A percentile compares a stretch with the other conserved stretches of the same genome.
Conservation (phyloP, 1,140 invertebrate species). For the Spodoptera litura region DNA sequence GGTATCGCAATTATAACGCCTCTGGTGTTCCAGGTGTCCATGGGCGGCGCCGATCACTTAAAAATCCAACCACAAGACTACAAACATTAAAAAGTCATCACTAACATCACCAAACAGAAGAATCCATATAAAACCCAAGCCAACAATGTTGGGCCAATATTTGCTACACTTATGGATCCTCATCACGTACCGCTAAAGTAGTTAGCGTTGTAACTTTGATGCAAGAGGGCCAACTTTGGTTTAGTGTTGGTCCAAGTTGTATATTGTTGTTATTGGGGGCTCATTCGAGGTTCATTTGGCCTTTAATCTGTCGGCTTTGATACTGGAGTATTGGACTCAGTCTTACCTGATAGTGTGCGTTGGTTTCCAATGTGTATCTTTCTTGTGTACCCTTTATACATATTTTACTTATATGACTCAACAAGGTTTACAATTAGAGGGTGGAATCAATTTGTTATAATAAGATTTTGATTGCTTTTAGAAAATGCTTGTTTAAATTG, state of each 20-base stretch:
- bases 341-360: no score
- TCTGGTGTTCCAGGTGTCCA: no score
- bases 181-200: slow-evolving; percentile 20
- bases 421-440: no score
- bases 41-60: not conserved
- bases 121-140: not conserved
- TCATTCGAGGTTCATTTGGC: slow-evolving; percentile 31
- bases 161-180: slow-evolving; percentile 19
- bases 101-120: not conserved
- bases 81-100: no score
- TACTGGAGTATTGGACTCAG: no score
- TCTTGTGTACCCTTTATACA: no score
- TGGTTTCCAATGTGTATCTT: no score
- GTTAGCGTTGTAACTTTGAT: slow-evolving; percentile 37
- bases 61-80: not conserved
- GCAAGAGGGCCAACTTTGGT: slow-evolving; percentile 34
- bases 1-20: no score
- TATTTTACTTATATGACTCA: no score
- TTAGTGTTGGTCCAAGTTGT: slow-evolving; percentile 23
- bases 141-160: slow-evolving; percentile 11
- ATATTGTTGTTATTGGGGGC: slow-evolving; percentile 3
- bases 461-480: no score
- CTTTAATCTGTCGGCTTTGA: slow-evolving; percentile 13
- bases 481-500: no score
- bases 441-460: no score